These are phyloP conservation scores for Argya squamiceps DNA, from an alignment of 2,797 vertebrate genomes.

Conservation along the genomic window DNA sequence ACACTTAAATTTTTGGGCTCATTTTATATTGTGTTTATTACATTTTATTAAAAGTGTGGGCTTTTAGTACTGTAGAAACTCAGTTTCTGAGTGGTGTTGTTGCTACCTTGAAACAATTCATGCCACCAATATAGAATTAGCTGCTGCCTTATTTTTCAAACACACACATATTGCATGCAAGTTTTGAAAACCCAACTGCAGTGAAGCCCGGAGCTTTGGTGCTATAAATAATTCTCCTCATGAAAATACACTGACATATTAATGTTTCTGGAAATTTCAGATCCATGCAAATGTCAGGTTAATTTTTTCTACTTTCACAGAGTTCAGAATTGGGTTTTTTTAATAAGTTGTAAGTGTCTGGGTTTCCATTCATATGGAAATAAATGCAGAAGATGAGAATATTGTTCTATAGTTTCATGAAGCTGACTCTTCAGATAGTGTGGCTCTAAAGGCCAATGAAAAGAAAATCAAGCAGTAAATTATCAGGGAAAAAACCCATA, in stretches of 20 bases:
- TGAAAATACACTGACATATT: neutral
- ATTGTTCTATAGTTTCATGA: neutral
- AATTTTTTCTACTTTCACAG: neutral
- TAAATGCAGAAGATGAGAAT: neutral
- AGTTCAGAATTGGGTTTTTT: neutral
- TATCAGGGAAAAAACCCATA: neutral
- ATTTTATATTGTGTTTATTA: neutral
- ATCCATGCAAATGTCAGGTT: neutral
- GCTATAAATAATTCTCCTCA: neutral
- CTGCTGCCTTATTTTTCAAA: neutral
- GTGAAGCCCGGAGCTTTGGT: neutral
- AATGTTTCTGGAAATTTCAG: neutral
- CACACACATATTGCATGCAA: neutral
- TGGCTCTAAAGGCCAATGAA: neutral
- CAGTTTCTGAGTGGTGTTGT: neutral
- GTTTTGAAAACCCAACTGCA: neutral
- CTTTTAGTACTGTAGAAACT: neutral
- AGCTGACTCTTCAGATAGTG: neutral
- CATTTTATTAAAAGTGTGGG: neutral
- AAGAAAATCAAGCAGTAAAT: neutral
- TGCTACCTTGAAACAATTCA: neutral
- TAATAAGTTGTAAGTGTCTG: rapidly evolving
- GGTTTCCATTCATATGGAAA: neutral
- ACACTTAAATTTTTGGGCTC: neutral
- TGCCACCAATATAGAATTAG: neutral